Percentiles rank a stretch among this genome's conserved stretches.
These are phyloP conservation scores for Genyomyrus donnyi DNA, from an alignment of 2,113 vertebrate species.

Conservation along the genomic window DNA sequence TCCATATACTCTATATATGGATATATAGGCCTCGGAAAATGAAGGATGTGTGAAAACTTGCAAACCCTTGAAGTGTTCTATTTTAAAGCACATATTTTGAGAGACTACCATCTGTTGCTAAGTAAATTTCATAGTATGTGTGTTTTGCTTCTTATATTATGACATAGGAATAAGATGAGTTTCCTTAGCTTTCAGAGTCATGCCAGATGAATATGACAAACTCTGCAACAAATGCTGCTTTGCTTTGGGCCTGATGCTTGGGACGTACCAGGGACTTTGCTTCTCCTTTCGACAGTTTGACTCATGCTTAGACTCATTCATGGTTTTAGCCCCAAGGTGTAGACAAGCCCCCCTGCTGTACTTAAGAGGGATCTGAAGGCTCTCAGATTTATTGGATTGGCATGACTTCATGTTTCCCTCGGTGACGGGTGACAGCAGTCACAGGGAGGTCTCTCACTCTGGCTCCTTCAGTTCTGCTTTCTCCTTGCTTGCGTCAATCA, in stretches of 20 bases:
- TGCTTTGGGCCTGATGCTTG: neutral
- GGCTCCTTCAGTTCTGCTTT: neutral
- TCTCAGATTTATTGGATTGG: neutral
- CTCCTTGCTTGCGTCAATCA: neutral
- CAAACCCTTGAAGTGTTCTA: neutral
- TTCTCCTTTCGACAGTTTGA: neutral
- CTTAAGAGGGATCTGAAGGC: neutral
- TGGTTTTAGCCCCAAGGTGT: neutral
- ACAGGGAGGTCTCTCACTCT: neutral
- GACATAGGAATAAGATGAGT: neutral
- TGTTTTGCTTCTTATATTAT: neutral
- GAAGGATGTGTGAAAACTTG: neutral
- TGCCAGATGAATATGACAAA: neutral
- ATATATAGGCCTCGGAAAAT: neutral
- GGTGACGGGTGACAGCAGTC: neutral
- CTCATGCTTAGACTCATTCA: neutral
- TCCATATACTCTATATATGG: neutral
- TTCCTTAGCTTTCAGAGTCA: neutral
- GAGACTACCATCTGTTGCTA: neutral
- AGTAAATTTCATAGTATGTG: neutral
- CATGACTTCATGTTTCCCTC: neutral
- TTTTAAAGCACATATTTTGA: neutral
- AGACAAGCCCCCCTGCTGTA: neutral
- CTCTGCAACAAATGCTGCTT: neutral
- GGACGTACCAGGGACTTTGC: neutral